These are phyloP conservation scores for Oncorhynchus masou DNA, from an alignment of 2,113 vertebrate species.

Conservation along the genomic window DNA sequence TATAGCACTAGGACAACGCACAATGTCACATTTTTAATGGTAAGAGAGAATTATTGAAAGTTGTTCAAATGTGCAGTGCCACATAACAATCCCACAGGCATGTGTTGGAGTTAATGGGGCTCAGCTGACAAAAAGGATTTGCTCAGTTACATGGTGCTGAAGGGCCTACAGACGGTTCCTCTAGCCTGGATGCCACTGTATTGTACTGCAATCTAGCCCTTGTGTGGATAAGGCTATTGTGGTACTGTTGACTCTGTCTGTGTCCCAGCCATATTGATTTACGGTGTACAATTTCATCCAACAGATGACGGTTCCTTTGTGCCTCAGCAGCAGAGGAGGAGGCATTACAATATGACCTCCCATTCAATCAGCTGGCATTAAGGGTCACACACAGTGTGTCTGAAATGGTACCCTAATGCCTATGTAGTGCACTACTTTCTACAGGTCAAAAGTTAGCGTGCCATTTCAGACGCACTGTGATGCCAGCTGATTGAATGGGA, in stretches of 20 bases:
- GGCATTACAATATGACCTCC: neutral
- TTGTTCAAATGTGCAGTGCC: neutral
- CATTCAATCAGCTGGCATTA: constrained; percentile 6
- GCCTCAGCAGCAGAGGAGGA: neutral
- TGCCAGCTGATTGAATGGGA: constrained; percentile 3
- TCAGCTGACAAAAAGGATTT: constrained; percentile 66
- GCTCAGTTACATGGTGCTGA: constrained; percentile 54
- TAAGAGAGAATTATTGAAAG: neutral
- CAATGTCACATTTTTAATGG: neutral
- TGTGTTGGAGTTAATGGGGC: constrained; percentile 59
- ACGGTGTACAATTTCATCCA: constrained; percentile 15
- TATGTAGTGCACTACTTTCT: no score
- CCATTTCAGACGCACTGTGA: neutral
- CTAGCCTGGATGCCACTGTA: constrained; percentile 28
- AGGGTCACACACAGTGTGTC: neutral
- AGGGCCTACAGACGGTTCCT: constrained; percentile 54
- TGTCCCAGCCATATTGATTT: constrained; percentile 7
- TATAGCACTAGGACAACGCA: neutral
- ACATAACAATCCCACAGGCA: constrained; percentile 47
- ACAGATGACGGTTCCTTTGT: constrained; percentile 13
- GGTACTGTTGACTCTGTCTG: neutral
- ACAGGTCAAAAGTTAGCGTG: no score
- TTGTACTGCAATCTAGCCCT: neutral
- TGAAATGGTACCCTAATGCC: no score
- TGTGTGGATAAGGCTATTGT: constrained; percentile 7